A percentile compares a stretch with the other conserved stretches of the same genome.
Evolutionary conservation across 2,797 vertebrate species (phyloP).

Genomic region (Artibeus jamaicensis): DNA sequence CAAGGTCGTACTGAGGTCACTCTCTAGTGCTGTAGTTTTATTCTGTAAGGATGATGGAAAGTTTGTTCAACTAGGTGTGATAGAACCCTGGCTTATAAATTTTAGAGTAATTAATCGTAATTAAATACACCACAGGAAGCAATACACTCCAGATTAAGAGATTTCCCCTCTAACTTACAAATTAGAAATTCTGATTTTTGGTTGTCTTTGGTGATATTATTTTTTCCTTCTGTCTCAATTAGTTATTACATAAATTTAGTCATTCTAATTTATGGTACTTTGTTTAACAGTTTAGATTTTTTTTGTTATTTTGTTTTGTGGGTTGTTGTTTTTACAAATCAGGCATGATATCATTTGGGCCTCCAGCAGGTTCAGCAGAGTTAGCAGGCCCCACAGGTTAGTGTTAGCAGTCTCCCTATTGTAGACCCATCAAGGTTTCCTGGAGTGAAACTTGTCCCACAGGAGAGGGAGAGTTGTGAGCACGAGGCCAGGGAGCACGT

Average conservation of each 20-base stretch:
- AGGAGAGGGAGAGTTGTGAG: neutral
- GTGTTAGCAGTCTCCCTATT: neutral
- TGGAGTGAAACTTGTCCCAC: neutral
- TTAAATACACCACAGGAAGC: neutral
- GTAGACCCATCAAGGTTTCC: neutral
- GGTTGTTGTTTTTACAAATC: neutral
- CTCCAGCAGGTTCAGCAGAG: neutral
- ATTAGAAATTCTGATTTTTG: neutral
- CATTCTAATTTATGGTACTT: neutral
- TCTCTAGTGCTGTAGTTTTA: neutral
- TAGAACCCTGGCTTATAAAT: neutral
- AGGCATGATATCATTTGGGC: neutral
- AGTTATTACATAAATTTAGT: neutral
- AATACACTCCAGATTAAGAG: neutral
- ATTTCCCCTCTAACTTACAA: neutral
- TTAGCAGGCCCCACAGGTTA: neutral
- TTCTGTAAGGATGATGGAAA: neutral
- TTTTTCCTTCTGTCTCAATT: neutral
- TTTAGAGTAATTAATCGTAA: conserved; percentile 47
- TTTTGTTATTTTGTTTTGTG: neutral
- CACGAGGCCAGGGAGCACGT: accelerated
- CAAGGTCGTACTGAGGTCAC: conserved; percentile 11
- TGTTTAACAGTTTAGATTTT: neutral
- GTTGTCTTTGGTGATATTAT: neutral
- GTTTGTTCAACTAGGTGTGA: neutral